Evolutionary conservation across 2,888 invertebrate genomes (phyloP).

Genomic region (Cancer borealis): DNA sequence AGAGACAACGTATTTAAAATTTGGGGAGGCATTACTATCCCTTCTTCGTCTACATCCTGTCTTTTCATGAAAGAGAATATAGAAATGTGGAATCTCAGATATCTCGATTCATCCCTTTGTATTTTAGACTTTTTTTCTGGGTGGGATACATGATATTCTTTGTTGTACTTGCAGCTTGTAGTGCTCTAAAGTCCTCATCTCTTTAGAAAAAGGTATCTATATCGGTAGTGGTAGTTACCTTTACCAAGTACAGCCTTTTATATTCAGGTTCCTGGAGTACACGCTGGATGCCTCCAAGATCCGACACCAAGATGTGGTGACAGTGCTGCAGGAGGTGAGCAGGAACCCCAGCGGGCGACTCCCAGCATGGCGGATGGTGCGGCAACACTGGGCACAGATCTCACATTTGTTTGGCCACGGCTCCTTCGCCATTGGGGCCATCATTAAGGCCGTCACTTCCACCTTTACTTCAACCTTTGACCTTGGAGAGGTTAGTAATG

Average conservation of each 20-base stretch:
- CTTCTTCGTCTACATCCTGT: too few relatives aligned
- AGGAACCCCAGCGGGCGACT: conserved; percentile 86
- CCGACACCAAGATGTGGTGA: conserved; percentile 86
- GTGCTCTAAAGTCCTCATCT: background rate
- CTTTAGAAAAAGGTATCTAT: background rate
- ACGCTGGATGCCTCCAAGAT: conserved; percentile 87
- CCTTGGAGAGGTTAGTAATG: conserved; percentile 85
- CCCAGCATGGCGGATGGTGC: conserved; percentile 87
- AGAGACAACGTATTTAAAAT: too few relatives aligned
- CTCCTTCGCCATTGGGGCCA: conserved; percentile 83
- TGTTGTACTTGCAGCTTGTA: too few relatives aligned
- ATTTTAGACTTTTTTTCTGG: too few relatives aligned
- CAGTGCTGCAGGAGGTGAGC: conserved; percentile 87
- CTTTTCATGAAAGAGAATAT: too few relatives aligned
- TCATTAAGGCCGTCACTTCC: conserved; percentile 85
- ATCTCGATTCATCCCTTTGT: too few relatives aligned
- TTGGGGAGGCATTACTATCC: too few relatives aligned
- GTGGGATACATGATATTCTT: too few relatives aligned
- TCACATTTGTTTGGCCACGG: conserved; percentile 85
- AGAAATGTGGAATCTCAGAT: too few relatives aligned
- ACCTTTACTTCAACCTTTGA: conserved; percentile 88
- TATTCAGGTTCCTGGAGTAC: conserved; percentile 86
- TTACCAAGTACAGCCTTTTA: background rate
- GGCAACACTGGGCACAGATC: conserved; percentile 86
- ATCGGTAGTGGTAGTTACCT: background rate